Base-by-base conservation (phyloP, 2,113 vertebrate genomes). In the Sorex araneus region DNA sequence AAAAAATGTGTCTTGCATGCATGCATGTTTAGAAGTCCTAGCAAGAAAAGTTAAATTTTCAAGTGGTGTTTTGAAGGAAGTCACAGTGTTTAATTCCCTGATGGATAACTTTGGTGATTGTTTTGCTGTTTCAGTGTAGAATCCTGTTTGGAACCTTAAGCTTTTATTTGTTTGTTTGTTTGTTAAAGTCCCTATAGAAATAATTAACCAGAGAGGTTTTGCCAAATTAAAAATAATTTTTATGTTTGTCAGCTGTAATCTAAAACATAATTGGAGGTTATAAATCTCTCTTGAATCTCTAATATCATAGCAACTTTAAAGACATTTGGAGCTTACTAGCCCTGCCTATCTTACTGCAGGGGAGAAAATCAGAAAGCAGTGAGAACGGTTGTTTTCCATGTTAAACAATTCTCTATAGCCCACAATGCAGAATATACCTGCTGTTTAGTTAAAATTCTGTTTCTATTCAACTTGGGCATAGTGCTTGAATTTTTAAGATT, bases 181-280 rank as follows among this genome's bases (percentile, higher is more conserved):
- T 54, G 50, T n/a, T n/a, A n/a, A n/a, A 50, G 2, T 63, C 9
- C 30, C 13, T 70, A 40, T 83, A 80, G 47, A 73, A 95, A 87
- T 34, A 47, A n/a, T 64, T 84, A 77, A 3, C 6, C 28, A n/a
- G 3, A 23, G n/a, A 43, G 15, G 9, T n/a, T 84, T 84, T 90
- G n/a, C 43, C 63, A 67, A 79, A 82, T 63, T 18, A 92, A 93
- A 90, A 40, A 57, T 89, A 30, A 70, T 87, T 70, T 60, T 50
- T 21, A 9, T 70, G 64, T 67, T 76, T 91, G 2, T 40, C 88
- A 73, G 8, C 50, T 95, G 0, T 71, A 84, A 40, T 54, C 10
- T 85, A n/a, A 94, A 91, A 50, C 70, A 77, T 89, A 91, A 82
- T 84, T 71, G 43, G 34, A 8, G 13, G 36, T 87, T 87, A 23